These are phyloP conservation scores for Mobula birostris DNA, from an alignment of 2,113 vertebrate species.

Conservation along the genomic window DNA sequence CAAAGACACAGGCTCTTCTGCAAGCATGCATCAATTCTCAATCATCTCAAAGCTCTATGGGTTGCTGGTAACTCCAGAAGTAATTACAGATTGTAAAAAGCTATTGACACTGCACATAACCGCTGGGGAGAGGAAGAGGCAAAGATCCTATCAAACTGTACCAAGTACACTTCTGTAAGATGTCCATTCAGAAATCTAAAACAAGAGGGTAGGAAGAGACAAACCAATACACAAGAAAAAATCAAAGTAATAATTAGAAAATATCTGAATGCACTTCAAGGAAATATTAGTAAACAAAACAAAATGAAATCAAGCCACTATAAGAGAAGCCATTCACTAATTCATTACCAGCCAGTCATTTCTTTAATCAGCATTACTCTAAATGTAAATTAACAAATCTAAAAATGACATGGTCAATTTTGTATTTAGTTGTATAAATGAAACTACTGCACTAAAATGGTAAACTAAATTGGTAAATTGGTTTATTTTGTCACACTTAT, in stretches of 20 bases:
- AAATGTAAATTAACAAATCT: neutral
- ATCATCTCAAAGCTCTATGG: neutral
- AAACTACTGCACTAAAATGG: neutral
- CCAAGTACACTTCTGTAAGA: neutral
- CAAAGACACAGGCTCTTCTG: neutral
- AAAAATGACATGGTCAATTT: neutral
- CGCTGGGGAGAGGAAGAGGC: neutral
- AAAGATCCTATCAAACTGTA: neutral
- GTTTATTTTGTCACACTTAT: no score
- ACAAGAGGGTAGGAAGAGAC: neutral
- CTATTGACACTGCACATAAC: neutral
- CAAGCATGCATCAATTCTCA: neutral
- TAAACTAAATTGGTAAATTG: no score
- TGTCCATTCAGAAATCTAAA: neutral
- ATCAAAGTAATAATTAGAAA: neutral
- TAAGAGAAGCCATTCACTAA: neutral
- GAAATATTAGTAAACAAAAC: no score
- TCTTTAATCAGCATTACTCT: neutral
- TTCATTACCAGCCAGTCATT: neutral
- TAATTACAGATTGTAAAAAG: conserved; percentile 26
- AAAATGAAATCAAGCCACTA: no score
- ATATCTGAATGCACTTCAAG: no score
- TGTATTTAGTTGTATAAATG: neutral
- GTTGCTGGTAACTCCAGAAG: conserved; percentile 3
- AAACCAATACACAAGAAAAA: neutral